Evolutionary conservation across 2,888 invertebrate species (phyloP), one percentile per base, ranked within the genome.

Genomic region (Lochmaea crataegi): DNA sequence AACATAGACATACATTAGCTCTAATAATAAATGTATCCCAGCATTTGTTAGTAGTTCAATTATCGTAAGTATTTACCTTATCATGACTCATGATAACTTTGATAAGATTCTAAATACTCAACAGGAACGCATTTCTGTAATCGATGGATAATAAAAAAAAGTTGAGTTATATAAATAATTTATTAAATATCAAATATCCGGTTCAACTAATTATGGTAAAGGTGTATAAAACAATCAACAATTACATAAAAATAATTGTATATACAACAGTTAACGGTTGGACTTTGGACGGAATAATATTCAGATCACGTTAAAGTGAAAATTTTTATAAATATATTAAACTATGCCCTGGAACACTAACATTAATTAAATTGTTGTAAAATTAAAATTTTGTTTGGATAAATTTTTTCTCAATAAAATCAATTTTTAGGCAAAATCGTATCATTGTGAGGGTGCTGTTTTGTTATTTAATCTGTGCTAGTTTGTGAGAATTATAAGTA

Each of bases 161-260:
- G 18, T 18, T 53, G 6, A 9, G 18, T 53, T 16, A 16, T 18
- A 18, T 53, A 18, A 53, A 53, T 53, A 53, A 53, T 53, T 53
- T 53, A 53, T 18, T 53, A 16, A 53, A n/a, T 2, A 48, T 48
- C n/a, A 6, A 48, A 48, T 7, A 51, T 6, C 12, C 14, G 45
- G 45, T 12, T 14, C 12, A 51, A n/a, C 14, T 51, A 16, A 51
- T 51, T 51, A 53, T 16, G 11, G 7, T 53, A 53, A 10, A 53
- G 3, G 53, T 53, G 53, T 53, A 53, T 53, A 53, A 53, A 53
- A 53, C 53, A 18, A 51, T 51, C n/a, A 53, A 18, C 16, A 53
- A 53, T 53, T 53, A 16, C 16, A 53, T 9, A 16, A 10, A 53
- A 53, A 16, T 53, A 53, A 16, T 53, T 53, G 53, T 53, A 53